Conservation (phyloP, 1,140 invertebrate genomes). For the Archegozetes longisetosus region DNA sequence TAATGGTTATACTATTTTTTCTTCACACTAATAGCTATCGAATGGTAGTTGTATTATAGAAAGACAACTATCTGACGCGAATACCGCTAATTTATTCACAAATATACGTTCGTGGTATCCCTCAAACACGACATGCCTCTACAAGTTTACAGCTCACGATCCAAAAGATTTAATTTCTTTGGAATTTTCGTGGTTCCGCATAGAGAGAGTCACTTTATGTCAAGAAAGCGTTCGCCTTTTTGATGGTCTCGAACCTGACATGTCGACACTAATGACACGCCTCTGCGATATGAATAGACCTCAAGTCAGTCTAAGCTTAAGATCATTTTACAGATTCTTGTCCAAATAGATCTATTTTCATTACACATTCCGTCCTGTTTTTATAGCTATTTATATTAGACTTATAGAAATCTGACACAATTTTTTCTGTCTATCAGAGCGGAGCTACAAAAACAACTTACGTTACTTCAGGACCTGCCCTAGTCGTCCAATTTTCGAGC, state of each 20-base stretch:
- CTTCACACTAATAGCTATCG: too few relatives aligned
- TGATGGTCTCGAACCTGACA: constrained; percentile 20
- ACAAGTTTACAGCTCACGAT: constrained; percentile 18
- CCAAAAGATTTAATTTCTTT: constrained; percentile 19
- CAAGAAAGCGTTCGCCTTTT: constrained; percentile 21
- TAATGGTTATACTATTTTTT: too few relatives aligned
- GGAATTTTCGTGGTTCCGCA: constrained; percentile 21
- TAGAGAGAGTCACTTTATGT: constrained; percentile 21
- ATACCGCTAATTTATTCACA: constrained; percentile 10
- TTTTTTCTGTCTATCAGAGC: too few relatives aligned
- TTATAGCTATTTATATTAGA: too few relatives aligned
- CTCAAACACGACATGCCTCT: constrained; percentile 21
- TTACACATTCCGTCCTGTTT: too few relatives aligned
- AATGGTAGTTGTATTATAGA: constrained; percentile 21
- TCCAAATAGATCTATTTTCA: neutral
- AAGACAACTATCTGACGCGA: constrained; percentile 16
- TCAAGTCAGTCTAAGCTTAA: neutral
- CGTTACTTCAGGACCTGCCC: constrained; percentile 16
- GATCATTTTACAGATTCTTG: neutral
- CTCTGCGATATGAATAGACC: constrained; percentile 22
- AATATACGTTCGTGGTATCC: constrained; percentile 23
- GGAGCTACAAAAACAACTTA: constrained; percentile 17
- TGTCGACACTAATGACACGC: constrained; percentile 21
- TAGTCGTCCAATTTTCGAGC: constrained; percentile 21
- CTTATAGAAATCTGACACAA: too few relatives aligned